Percentiles rank a stretch among this genome's conserved stretches.
These are phyloP conservation scores for Leptopterna dolabrata DNA, from an alignment of 2,888 invertebrate genomes.

Conservation along the genomic window DNA sequence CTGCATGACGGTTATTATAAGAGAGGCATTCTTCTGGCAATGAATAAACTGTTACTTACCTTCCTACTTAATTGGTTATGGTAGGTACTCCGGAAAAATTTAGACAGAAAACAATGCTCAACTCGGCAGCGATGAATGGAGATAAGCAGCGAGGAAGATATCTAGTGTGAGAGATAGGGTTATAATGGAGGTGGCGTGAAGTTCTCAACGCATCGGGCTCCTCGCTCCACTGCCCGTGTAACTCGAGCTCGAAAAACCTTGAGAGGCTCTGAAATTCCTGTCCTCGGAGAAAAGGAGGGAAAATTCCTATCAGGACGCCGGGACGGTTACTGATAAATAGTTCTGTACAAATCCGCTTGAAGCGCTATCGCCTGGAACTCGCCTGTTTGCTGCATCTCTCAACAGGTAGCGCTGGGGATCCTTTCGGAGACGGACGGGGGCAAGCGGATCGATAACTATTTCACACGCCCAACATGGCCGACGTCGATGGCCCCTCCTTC, in stretches of 20 bases:
- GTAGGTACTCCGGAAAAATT: not conserved
- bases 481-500: conserved; percentile 38
- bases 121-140: not conserved
- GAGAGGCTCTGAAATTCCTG: not conserved
- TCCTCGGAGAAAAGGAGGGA: not conserved
- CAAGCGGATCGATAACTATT: conserved; percentile 49
- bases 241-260: not conserved
- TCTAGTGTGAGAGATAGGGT: not conserved
- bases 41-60: not conserved
- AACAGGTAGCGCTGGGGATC: conserved; percentile 18
- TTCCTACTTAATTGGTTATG: not conserved
- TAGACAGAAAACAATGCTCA: not conserved
- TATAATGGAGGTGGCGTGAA: conserved; percentile 3
- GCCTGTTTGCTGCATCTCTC: not conserved
- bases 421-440: not conserved
- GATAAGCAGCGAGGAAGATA: not conserved
- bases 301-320: not conserved
- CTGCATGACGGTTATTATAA: too few species aligned
- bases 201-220: not conserved
- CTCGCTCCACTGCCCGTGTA: not conserved
- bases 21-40: too few species aligned
- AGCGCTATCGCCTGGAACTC: not conserved
- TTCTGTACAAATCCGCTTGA: not conserved
- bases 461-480: conserved; percentile 51
- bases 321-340: not conserved